A percentile compares a stretch with the other conserved stretches of the same genome.
phyloP scores from a whole-genome alignment of 2,113 vertebrate species.

The Silurus glanis region DNA sequence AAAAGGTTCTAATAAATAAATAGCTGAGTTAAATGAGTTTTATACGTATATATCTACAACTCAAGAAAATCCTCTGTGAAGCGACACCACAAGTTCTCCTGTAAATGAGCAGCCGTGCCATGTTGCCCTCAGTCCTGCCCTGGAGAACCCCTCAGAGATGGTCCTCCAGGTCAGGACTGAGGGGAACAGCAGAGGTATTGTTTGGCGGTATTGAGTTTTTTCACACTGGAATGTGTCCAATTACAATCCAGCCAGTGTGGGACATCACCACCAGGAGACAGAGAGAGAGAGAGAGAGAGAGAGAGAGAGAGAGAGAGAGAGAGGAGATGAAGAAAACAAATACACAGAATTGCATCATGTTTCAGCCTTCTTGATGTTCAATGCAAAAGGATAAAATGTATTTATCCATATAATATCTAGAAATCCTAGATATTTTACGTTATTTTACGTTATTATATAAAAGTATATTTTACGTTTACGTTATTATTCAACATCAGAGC shows the following conservation, averaged over 20 bases:
- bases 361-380: background rate
- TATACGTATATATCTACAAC: no score
- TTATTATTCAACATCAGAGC: no score
- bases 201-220: background rate
- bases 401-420: background rate
- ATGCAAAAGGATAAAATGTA: background rate
- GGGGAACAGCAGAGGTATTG: background rate
- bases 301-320: background rate
- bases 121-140: background rate
- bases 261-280: background rate
- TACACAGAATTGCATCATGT: background rate
- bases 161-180: no score
- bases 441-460: no score
- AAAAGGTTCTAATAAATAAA: background rate
- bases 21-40: background rate
- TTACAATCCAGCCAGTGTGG: background rate
- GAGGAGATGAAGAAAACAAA: background rate
- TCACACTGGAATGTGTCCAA: background rate
- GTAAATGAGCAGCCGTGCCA: background rate
- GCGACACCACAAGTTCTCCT: background rate
- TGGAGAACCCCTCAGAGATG: background rate
- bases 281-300: background rate
- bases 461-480: no score
- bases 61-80: background rate
- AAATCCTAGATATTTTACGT: no score